Percentiles rank a stretch among this genome's conserved stretches.
Evolutionary conservation across 2,888 invertebrate species (phyloP).

Genomic region (Xylocampa areola): DNA sequence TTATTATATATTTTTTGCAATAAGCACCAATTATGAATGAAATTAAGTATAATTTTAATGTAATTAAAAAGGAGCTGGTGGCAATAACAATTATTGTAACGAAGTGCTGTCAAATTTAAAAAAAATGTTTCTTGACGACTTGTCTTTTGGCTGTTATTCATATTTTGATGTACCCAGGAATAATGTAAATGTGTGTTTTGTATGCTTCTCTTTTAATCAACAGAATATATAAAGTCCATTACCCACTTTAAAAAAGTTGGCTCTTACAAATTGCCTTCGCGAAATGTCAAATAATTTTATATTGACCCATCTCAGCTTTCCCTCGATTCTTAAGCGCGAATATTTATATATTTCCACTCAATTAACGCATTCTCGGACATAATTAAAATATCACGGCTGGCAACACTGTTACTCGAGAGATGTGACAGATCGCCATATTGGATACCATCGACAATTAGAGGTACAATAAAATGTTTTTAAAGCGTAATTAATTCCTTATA

Average conservation of each 20-base stretch:
- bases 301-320: slow-evolving; percentile 41
- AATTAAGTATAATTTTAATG: slow-evolving; percentile 58
- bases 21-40: slow-evolving; percentile 57
- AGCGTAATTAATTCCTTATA: slow-evolving; percentile 71
- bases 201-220: background rate
- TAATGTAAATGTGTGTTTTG: background rate
- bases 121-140: background rate
- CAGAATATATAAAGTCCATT: no score
- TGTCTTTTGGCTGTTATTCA: slow-evolving; percentile 8
- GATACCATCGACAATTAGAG: slow-evolving; percentile 70
- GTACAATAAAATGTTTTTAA: slow-evolving; percentile 65
- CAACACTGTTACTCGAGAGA: slow-evolving; percentile 51
- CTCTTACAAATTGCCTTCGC: slow-evolving; percentile 4
- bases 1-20: slow-evolving; percentile 26
- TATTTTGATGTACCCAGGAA: background rate
- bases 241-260: no score
- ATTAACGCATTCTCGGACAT: slow-evolving; percentile 50
- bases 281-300: slow-evolving; percentile 13
- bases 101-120: slow-evolving; percentile 17
- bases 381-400: slow-evolving; percentile 62
- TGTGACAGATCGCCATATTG: slow-evolving; percentile 62
- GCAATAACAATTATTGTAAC: slow-evolving; percentile 40
- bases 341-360: slow-evolving; percentile 47
- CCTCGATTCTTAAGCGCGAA: slow-evolving; percentile 20
- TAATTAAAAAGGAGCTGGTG: slow-evolving; percentile 53